A percentile compares a stretch with the other conserved stretches of the same genome.
These are phyloP conservation scores for Nebria ingens DNA, from an alignment of 1,140 invertebrate genomes.

Conservation along the genomic window DNA sequence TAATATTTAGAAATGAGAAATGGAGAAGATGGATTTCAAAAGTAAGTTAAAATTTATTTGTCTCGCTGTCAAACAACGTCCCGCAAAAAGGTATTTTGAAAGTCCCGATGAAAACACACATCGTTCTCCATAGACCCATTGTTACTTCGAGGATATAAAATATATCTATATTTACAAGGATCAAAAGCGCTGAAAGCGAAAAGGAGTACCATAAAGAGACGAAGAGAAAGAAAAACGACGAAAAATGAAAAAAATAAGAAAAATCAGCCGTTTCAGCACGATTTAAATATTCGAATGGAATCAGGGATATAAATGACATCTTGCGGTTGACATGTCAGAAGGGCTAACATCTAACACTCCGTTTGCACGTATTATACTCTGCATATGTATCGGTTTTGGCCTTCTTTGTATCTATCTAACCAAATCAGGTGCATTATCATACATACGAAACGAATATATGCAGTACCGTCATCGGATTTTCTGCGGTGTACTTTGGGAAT, in stretches of 20 bases:
- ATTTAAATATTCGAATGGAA: slow-evolving; percentile 15
- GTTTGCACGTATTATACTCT: slow-evolving; percentile 2
- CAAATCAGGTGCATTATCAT: not conserved
- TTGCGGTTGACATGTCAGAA: slow-evolving; percentile 12
- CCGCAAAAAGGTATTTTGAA: slow-evolving; percentile 2
- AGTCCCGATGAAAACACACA: slow-evolving; percentile 8
- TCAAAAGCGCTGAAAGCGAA: not conserved
- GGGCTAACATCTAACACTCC: slow-evolving; percentile 1
- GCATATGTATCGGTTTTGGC: too few relatives aligned
- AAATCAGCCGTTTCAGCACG: slow-evolving; percentile 10
- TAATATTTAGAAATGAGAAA: too few relatives aligned
- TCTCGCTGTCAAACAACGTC: not conserved
- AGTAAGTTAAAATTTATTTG: slow-evolving; percentile 10
- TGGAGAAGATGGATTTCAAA: too few relatives aligned
- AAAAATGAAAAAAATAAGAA: slow-evolving; percentile 6
- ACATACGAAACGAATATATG: not conserved
- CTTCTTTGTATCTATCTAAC: not conserved
- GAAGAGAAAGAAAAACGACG: too few relatives aligned
- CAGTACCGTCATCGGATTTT: not conserved
- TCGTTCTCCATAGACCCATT: not conserved
- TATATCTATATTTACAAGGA: slow-evolving; percentile 1
- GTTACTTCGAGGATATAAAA: not conserved
- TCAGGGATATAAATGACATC: slow-evolving; percentile 15
- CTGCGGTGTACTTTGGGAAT: not conserved
- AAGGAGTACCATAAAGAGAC: too few relatives aligned